A percentile compares a stretch with the other conserved stretches of the same genome.
Evolutionary conservation across 2,113 vertebrate genomes (phyloP).

Genomic region (Coregonus clupeaformis): DNA sequence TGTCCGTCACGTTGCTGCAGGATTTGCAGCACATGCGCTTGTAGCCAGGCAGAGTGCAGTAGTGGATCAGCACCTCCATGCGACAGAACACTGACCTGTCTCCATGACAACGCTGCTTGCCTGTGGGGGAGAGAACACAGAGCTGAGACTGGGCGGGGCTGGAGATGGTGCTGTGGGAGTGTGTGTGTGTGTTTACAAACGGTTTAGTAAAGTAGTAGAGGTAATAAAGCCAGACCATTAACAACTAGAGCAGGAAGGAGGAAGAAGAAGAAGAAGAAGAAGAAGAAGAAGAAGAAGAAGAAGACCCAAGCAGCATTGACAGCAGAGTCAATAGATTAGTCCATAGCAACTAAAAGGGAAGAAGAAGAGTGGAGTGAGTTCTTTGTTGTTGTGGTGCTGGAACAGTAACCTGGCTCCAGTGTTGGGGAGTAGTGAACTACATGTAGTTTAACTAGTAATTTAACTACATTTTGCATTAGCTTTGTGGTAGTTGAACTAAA

Average conservation of each 20-base stretch:
- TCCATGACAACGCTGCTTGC: slow-evolving; percentile 80
- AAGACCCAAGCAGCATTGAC: neutral
- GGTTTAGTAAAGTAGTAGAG: slow-evolving; percentile 28
- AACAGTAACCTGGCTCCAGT: too few species aligned
- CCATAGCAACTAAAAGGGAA: too few species aligned
- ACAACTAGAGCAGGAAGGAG: slow-evolving; percentile 40
- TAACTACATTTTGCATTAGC: too few species aligned
- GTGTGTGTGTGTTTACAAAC: slow-evolving; percentile 1
- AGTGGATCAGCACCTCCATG: slow-evolving; percentile 86
- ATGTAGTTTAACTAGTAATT: too few species aligned
- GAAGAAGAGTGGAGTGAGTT: slow-evolving; percentile 20
- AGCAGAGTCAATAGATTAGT: slow-evolving; percentile 9
- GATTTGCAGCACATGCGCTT: slow-evolving; percentile 91
- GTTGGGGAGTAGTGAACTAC: too few species aligned
- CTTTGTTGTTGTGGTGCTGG: slow-evolving; percentile 40
- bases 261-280: too few species aligned
- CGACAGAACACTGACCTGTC: slow-evolving; percentile 94
- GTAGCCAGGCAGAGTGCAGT: slow-evolving; percentile 88
- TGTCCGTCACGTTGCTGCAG: slow-evolving; percentile 70
- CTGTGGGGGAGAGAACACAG: slow-evolving; percentile 83
- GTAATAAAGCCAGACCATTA: slow-evolving; percentile 47
- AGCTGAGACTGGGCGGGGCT: slow-evolving; percentile 49
- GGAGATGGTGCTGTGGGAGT: slow-evolving; percentile 13
- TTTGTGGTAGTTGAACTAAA: too few species aligned
- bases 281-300: too few species aligned